phyloP scores from a whole-genome alignment of 2,797 vertebrate genomes.

The Clarias pachynema region DNA sequence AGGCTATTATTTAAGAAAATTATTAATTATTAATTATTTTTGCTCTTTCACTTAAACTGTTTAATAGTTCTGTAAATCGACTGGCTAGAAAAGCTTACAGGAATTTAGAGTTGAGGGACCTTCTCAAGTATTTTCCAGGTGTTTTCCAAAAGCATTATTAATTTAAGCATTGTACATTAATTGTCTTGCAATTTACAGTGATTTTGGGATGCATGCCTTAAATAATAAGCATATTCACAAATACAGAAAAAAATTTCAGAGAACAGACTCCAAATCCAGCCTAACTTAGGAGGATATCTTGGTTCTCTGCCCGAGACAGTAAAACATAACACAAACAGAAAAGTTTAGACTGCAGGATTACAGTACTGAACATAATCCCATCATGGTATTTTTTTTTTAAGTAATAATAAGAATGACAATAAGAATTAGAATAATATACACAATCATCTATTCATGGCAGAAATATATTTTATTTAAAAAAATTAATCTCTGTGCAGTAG shows the following conservation, averaged over 20 bases:
- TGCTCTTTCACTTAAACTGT: background rate
- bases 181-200: background rate
- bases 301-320: conserved; percentile 19
- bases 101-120: background rate
- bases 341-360: conserved; percentile 31
- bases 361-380: conserved; percentile 35
- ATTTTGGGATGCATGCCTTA: background rate
- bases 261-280: conserved; percentile 3
- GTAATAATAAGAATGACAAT: too few species aligned
- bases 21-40: background rate
- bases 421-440: conserved; percentile 28
- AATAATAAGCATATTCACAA: background rate
- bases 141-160: background rate
- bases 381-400: too few species aligned
- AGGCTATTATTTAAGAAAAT: background rate
- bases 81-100: background rate
- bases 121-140: background rate
- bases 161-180: background rate
- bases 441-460: conserved; percentile 37
- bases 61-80: background rate
- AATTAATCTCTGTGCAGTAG: too few species aligned
- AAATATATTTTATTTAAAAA: too few species aligned
- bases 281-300: conserved; percentile 23
- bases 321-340: conserved; percentile 16
- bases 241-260: background rate